Conservation (phyloP, 37 sponge, comb jelly and placozoan species). For the Corticium candelabrum region DNA sequence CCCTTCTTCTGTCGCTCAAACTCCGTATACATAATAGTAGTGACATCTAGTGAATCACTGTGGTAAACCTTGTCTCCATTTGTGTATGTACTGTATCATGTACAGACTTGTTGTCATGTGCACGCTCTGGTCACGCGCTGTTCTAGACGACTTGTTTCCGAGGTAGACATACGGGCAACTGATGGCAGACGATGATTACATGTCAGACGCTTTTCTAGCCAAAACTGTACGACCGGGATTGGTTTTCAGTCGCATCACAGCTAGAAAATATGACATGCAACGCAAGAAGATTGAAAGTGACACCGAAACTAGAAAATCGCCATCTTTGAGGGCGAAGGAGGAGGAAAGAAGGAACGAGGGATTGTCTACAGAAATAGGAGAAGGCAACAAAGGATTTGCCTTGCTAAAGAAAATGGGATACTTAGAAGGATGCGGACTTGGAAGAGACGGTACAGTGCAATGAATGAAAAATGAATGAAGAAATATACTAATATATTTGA, state of each 20-base stretch:
- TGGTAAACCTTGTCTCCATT: too few species aligned
- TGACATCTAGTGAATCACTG: too few species aligned
- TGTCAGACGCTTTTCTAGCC: not conserved
- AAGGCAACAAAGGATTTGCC: not conserved
- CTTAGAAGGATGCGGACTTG: not conserved
- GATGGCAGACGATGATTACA: not conserved
- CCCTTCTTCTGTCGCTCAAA: too few species aligned
- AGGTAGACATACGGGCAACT: not conserved
- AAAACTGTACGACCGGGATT: not conserved
- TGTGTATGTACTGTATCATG: too few species aligned
- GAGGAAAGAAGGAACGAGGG: not conserved
- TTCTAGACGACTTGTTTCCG: too few species aligned
- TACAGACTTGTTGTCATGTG: too few species aligned
- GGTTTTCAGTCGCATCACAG: not conserved
- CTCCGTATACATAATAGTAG: too few species aligned
- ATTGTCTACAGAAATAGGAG: not conserved
- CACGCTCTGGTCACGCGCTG: too few species aligned
- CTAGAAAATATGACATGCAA: too few species aligned
- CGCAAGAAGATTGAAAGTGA: not conserved
- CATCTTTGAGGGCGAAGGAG: not conserved
- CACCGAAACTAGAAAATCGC: not conserved
- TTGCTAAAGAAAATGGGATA: not conserved
- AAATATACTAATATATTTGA: too few species aligned
- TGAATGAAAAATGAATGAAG: too few species aligned
- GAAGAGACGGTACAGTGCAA: not conserved